phyloP scores from a whole-genome alignment of 2,888 invertebrate genomes.

The Leucophora obtusa region DNA sequence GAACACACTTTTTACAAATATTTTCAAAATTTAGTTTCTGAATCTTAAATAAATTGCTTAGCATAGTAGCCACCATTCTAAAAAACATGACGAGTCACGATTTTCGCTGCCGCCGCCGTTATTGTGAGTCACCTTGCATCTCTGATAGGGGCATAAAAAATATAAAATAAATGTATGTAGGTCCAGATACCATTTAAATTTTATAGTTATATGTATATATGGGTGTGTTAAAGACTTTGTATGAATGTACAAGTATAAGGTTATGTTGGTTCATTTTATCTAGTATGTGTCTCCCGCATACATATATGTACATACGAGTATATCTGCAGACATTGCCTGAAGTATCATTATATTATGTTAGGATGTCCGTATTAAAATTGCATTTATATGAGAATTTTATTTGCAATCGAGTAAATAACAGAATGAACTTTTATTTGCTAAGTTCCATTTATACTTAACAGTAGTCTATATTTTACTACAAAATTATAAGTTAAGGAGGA shows the following conservation, averaged over 20 bases:
- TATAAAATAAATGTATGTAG: background rate
- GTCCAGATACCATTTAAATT: slow-evolving; percentile 8
- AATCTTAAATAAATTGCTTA: too few relatives aligned
- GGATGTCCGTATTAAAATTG: background rate
- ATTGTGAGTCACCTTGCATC: too few relatives aligned
- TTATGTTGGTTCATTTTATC: slow-evolving; percentile 4
- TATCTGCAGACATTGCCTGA: background rate
- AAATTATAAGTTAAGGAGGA: background rate
- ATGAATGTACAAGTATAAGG: background rate
- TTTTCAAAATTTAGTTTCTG: too few relatives aligned
- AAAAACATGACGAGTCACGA: too few relatives aligned
- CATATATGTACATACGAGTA: background rate
- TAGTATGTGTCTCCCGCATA: background rate
- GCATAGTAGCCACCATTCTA: too few relatives aligned
- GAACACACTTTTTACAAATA: too few relatives aligned
- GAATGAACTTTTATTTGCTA: background rate
- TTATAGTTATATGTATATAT: background rate
- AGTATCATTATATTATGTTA: background rate
- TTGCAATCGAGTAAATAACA: background rate
- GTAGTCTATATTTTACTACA: background rate
- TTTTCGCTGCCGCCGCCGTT: too few relatives aligned
- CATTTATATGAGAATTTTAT: background rate
- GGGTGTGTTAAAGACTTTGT: slow-evolving; percentile 10
- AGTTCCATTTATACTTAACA: background rate
- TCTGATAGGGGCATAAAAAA: background rate